phyloP scores from a whole-genome alignment of 2,113 vertebrate species.

The Podarcis raffonei region DNA sequence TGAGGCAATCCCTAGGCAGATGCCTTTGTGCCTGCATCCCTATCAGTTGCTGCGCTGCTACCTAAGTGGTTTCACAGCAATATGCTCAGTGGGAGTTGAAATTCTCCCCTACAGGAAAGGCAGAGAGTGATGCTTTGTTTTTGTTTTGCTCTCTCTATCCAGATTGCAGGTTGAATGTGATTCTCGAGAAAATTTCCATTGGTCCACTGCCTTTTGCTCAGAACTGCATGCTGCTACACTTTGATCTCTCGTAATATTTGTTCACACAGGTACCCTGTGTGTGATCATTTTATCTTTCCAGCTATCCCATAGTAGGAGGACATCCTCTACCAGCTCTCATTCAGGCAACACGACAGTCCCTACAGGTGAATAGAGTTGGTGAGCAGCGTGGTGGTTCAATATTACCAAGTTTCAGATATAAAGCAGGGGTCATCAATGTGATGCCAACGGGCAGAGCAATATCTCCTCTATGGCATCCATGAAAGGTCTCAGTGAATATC shows the following conservation, averaged over 20 bases:
- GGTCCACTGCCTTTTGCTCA: neutral
- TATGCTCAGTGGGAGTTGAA: constrained; percentile 58
- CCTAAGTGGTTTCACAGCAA: constrained; percentile 50
- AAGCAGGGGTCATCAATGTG: too few relatives aligned
- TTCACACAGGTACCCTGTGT: neutral
- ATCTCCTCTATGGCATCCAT: too few relatives aligned
- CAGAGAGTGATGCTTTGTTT: neutral
- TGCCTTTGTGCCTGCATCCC: neutral
- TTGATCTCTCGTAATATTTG: neutral
- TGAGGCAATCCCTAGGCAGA: constrained; percentile 46
- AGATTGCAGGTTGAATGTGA: constrained; percentile 28
- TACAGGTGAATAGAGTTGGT: neutral
- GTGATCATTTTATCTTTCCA: neutral
- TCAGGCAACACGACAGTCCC: neutral
- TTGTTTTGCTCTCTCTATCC: neutral
- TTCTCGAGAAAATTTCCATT: constrained; percentile 2
- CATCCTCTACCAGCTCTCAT: neutral
- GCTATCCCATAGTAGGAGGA: neutral
- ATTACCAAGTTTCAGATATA: neutral
- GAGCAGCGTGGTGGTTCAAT: neutral
- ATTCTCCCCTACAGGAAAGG: constrained; percentile 33
- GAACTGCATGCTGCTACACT: neutral
- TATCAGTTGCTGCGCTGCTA: constrained; percentile 31
- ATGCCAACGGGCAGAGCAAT: too few relatives aligned
- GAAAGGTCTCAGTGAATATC: too few relatives aligned